Base-by-base conservation (phyloP, 2,797 vertebrate genomes). In the Propithecus deckenii region DNA sequence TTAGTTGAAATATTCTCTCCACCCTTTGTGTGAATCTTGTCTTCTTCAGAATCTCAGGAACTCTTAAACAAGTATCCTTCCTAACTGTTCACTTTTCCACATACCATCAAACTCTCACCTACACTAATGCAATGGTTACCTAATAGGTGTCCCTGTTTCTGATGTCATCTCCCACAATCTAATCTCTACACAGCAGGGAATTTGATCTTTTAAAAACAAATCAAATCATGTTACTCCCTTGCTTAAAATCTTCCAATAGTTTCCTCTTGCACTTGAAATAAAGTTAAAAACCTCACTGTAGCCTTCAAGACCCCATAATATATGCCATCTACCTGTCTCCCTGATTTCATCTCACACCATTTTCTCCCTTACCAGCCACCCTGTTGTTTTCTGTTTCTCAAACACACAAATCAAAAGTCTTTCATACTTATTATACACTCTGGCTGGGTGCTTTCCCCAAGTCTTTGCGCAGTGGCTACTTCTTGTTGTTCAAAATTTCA, bases 241-340 rank as follows among this genome's bases (percentile, higher is more conserved):
- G 46, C n/a, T 94, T 90, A 85, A 96, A 92, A 69, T 81, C 25
- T 76, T 93, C 57, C 28, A 71, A 11, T 61, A 32, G n/a, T 22
- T 83, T 95, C 87, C 12, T 43, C 50, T 89, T 86, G 10, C 12
- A 87, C 80, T 74, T 92, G 72, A 94, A 93, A 61, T 79, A 52
- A 84, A 90, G 57, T 69, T 48, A 84, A 92, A 80, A 5, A 79
- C 25, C 30, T 91, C 55, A 69, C 38, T 65, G 18, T 14, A 86
- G 74, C 30, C n/a, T 78, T 25, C 23, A 25, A 63, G 23, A 87
- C 7, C n/a, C 28, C 83, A 17, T 23, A 67, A n/a, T 50, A 38
- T 81, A 23, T 96, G 59, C 35, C 20, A 35, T 32, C 87, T 84
- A 35, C 46, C 52, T 72, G 57, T 35, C 69, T 94, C 86, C 41